Evolutionary conservation across 2,113 vertebrate genomes (phyloP).

Genomic region (Myotis yumanensis): DNA sequence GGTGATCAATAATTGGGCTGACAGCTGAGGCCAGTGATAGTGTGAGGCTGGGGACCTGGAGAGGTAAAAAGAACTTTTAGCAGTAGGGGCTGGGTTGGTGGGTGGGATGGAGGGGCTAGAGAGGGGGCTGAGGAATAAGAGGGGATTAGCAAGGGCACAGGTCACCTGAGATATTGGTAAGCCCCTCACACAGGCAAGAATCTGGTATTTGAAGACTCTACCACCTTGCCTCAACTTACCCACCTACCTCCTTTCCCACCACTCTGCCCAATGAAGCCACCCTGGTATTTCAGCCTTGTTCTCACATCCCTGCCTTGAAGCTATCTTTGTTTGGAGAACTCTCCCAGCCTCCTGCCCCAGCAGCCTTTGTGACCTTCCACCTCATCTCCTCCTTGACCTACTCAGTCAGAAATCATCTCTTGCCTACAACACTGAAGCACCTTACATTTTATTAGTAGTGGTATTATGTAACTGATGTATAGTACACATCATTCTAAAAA

Average conservation of each 20-base stretch:
- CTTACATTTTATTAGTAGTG: background rate
- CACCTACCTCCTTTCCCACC: too few relatives aligned
- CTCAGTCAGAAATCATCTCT: background rate
- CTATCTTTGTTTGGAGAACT: background rate
- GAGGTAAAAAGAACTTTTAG: conserved; percentile 64
- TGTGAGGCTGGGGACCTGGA: conserved; percentile 64
- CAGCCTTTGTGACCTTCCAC: background rate
- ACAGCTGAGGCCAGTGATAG: conserved; percentile 63
- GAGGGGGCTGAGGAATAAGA: background rate
- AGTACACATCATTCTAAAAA: background rate
- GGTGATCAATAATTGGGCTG: conserved; percentile 80
- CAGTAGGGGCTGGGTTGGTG: background rate
- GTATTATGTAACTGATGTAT: background rate
- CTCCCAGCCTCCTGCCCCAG: background rate
- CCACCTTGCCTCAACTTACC: background rate
- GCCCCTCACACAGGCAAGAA: too few relatives aligned
- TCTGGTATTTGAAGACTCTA: background rate
- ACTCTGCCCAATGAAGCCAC: background rate
- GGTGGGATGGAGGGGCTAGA: background rate
- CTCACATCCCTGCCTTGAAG: background rate
- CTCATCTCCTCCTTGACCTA: background rate
- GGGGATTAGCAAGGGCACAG: background rate
- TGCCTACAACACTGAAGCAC: too few relatives aligned
- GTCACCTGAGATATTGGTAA: background rate
- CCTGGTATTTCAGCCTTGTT: background rate